These are phyloP conservation scores for Meda fulgida DNA, from an alignment of 2,797 vertebrate species.

Conservation along the genomic window DNA sequence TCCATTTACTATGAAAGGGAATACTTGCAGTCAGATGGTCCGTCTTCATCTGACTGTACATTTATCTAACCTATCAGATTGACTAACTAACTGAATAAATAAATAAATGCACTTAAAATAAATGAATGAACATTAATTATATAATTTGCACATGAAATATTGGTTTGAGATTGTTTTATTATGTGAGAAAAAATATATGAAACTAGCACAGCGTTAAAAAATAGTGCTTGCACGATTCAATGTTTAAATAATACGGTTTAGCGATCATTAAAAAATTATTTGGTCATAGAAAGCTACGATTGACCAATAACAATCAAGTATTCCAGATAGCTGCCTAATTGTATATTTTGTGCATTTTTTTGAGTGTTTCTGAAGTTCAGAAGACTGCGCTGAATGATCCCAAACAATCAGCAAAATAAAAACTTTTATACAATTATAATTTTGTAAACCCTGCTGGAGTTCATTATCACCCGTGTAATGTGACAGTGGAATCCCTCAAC, in stretches of 20 bases:
- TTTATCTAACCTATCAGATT: neutral
- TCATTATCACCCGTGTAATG: constrained; percentile 20
- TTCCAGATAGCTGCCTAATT: neutral
- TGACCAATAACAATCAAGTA: neutral
- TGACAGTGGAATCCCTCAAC: constrained; percentile 16
- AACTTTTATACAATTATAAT: neutral
- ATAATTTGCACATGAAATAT: neutral
- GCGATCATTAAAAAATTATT: neutral
- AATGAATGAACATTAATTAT: neutral
- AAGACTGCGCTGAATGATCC: neutral
- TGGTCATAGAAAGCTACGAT: neutral
- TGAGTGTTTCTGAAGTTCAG: neutral
- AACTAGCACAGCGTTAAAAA: neutral
- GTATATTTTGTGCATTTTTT: neutral
- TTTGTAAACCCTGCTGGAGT: neutral
- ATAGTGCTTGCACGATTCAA: neutral
- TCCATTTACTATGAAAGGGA: neutral
- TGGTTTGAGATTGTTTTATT: too few species aligned
- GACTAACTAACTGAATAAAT: neutral
- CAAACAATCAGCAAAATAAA: neutral
- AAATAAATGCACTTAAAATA: neutral
- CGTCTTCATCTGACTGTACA: neutral
- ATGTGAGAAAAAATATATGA: too few species aligned
- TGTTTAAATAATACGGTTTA: neutral
- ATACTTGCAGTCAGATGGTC: neutral